Base-by-base conservation (phyloP, 1,140 invertebrate species). In the Penaeus vannamei region DNA sequence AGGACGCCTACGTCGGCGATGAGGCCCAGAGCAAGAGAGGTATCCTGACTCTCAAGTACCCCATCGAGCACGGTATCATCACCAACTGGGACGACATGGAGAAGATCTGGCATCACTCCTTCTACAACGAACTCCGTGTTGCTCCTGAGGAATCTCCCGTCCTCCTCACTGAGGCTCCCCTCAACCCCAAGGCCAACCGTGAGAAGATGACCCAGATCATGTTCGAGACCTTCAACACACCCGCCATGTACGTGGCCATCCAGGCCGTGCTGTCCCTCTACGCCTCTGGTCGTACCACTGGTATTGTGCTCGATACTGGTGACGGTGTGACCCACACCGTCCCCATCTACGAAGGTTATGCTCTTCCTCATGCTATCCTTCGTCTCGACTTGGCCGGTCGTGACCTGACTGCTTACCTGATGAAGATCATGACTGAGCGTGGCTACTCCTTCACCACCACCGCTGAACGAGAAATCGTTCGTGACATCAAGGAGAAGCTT, bases 41-140 rank as follows among this genome's bases (percentile, higher is more conserved):
- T 94, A 98, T 98, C 94, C 95, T 98, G 91, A 98, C 96, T 90
- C 94, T 98, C 91, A 97, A 97, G 93, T 98, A 98, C 94, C 98
- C 97, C 91, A 97, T 98, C 94, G 97, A 98, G 93, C 97, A 98
- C 95, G 97, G 97, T 92, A 98, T 98, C 93, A 96, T 98, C 93
- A 98, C 97, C 93, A 98, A 98, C 95, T 98, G 97, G 97, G 97
- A 98, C 92, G 97, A 98, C 91, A 99, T 99, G 97, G 97, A 98
- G 93, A 98, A 98, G 93, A 98, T 98, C 93, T 98, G 97, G 97
- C 97, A 98, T 94, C 97, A 98, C 94, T 97, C 97, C 89, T 98
- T 98, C 94, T 98, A 98, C 95, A 98, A 98, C 92, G 98, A 99
- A 94, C 94, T 99, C 91, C 96, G 98, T 94, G 97, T 98, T 88